Base-by-base conservation (phyloP, 2,888 invertebrate genomes). In the Catocala nupta region DNA sequence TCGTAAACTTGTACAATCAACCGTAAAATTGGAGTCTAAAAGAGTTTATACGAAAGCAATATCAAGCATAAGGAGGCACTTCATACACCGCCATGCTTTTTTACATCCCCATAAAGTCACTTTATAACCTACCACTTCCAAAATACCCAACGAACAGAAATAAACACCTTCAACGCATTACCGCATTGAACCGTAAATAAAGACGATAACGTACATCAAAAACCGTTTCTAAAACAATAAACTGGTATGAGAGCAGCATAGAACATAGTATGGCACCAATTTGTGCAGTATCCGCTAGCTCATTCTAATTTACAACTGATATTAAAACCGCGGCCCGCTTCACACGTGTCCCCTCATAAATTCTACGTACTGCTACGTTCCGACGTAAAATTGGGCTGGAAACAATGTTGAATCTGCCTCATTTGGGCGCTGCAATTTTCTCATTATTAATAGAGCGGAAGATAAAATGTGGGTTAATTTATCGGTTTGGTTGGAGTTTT, bases 301-400 rank as follows among this genome's bases (percentile, higher is more conserved):
- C 78, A 76, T 73, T 80, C 85, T 89, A 88, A 89, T 90, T 90
- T 87, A 89, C 83, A 85, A 81, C 87, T 78, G 86, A 89, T 88
- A 89, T 89, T 89, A 89, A 89, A 89, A 88, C 88, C 88, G 80
- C 87, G 81, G 80, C 55, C 75, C 76, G 81, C 74, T 85, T 84
- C 85, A 86, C 87, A 84, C 83, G 85, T 88, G 85, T 80, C 76
- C 78, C 73, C 71, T 77, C 83, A 83, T 85, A 85, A 85, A 84
- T 84, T 84, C 68, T 67, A 65, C 65, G 59, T 59, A 42, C 56
- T 34, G 54, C 48, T 70, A 75, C 58, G 67, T 70, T 73, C 71
- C 64, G 63, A 68, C 56, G 55, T 69, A 65, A 77, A 78, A 75
- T 78, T 71, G 68, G 75, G 61, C 47, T 59, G 61, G 70, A 61